A percentile compares a stretch with the other conserved stretches of the same genome.
Conservation (phyloP, 2,888 invertebrate genomes). For the Nowickia ferox region DNA sequence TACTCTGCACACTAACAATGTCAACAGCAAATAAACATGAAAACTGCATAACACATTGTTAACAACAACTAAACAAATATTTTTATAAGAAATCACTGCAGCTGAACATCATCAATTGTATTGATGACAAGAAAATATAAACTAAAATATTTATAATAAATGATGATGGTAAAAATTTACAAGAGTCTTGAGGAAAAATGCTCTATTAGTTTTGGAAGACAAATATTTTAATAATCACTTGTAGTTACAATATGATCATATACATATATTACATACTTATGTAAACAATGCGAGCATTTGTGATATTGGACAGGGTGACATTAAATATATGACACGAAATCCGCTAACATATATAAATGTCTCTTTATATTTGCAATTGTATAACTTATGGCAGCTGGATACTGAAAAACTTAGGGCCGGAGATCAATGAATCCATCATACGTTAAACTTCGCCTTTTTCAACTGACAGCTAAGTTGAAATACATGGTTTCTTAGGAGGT, state of each 20-base stretch:
- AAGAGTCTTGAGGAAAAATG: constrained; percentile 26
- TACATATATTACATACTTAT: background rate
- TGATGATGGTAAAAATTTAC: constrained; percentile 18
- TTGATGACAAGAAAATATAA: constrained; percentile 22
- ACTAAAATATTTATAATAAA: constrained; percentile 27
- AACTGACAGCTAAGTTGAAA: no score
- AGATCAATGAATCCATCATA: no score
- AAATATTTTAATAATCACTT: background rate
- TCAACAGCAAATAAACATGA: constrained; percentile 31
- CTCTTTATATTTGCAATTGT: no score
- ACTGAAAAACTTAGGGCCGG: no score
- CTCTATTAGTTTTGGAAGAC: constrained; percentile 19
- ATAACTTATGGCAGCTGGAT: no score
- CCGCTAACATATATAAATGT: background rate
- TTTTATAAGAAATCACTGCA: constrained; percentile 19
- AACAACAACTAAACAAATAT: constrained; percentile 46
- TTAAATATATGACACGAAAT: background rate
- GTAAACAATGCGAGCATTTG: background rate
- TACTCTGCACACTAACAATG: constrained; percentile 42
- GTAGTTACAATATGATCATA: background rate
- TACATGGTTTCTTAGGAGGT: no score
- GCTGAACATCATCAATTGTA: constrained; percentile 5
- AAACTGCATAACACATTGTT: constrained; percentile 37
- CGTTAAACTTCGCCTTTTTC: no score
- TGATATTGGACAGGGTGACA: background rate